These are phyloP conservation scores for Saccostrea echinata DNA, from an alignment of 1,140 invertebrate species.

Conservation along the genomic window DNA sequence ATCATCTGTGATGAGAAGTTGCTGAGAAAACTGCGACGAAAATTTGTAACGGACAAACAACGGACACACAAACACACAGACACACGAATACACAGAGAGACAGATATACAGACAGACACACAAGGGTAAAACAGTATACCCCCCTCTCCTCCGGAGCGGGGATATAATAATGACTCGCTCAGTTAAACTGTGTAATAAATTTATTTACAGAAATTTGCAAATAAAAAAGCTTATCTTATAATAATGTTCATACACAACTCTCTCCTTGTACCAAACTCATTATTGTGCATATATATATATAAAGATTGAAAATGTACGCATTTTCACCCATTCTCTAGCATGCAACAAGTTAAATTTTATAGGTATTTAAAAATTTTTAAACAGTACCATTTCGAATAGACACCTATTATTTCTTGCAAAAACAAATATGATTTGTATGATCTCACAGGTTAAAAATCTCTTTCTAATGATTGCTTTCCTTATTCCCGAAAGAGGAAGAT, in stretches of 20 bases:
- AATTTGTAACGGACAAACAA: no score
- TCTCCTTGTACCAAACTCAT: conserved; percentile 16
- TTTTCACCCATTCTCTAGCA: background rate
- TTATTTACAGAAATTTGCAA: conserved; percentile 39
- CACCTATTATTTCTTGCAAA: no score
- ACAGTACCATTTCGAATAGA: background rate
- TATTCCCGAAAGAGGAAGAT: background rate
- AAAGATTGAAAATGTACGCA: conserved; percentile 29
- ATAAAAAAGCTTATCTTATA: conserved; percentile 24
- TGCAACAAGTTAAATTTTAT: background rate
- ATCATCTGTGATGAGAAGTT: no score
- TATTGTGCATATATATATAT: conserved; percentile 29
- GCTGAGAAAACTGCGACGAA: no score
- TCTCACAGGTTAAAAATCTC: background rate
- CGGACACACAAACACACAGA: no score
- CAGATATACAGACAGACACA: no score
- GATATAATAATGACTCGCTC: background rate
- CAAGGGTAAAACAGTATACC: no score
- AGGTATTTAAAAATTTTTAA: background rate
- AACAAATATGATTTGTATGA: background rate
- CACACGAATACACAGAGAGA: no score
- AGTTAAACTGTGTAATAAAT: conserved; percentile 23
- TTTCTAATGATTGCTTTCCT: background rate
- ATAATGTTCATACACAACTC: conserved; percentile 7
- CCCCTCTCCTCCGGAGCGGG: no score